Evolutionary conservation across 2,113 vertebrate genomes (phyloP).

Genomic region (Bufo gargarizans): DNA sequence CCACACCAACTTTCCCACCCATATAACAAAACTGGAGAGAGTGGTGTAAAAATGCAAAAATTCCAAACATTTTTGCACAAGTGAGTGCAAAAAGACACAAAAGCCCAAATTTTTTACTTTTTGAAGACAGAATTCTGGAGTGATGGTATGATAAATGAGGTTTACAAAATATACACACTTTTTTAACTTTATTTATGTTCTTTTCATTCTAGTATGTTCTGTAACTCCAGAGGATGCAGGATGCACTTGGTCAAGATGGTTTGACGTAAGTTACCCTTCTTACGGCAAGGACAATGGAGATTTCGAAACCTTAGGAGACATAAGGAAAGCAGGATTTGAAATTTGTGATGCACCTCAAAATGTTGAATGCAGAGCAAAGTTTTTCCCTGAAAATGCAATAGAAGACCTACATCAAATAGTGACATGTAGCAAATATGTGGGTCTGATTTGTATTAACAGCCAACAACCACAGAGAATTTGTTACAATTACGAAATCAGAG

Average conservation of each 20-base stretch:
- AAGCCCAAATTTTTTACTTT: no score
- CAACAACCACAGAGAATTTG: background rate
- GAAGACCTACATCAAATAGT: slow-evolving; percentile 64
- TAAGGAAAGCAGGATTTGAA: slow-evolving; percentile 67
- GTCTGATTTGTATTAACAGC: slow-evolving; percentile 71
- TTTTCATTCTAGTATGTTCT: slow-evolving; percentile 31
- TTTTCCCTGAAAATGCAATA: slow-evolving; percentile 61
- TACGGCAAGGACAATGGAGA: slow-evolving; percentile 65
- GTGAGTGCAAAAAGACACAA: no score
- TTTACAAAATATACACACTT: no score
- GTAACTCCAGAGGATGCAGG: slow-evolving; percentile 63
- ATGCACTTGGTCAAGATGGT: slow-evolving; percentile 73
- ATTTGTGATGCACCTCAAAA: slow-evolving; percentile 67
- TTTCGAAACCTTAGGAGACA: slow-evolving; percentile 74
- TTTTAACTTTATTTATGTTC: background rate
- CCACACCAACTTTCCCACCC: no score
- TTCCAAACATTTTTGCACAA: no score
- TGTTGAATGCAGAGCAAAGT: slow-evolving; percentile 71
- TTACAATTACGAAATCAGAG: slow-evolving; percentile 36
- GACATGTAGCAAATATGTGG: slow-evolving; percentile 66
- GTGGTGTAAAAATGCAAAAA: no score
- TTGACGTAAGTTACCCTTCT: slow-evolving; percentile 66
- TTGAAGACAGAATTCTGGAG: no score
- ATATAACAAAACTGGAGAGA: no score
- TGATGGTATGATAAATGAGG: no score